Base-by-base conservation (phyloP, 2,888 invertebrate species). In the Drosophila kuntzei region DNA sequence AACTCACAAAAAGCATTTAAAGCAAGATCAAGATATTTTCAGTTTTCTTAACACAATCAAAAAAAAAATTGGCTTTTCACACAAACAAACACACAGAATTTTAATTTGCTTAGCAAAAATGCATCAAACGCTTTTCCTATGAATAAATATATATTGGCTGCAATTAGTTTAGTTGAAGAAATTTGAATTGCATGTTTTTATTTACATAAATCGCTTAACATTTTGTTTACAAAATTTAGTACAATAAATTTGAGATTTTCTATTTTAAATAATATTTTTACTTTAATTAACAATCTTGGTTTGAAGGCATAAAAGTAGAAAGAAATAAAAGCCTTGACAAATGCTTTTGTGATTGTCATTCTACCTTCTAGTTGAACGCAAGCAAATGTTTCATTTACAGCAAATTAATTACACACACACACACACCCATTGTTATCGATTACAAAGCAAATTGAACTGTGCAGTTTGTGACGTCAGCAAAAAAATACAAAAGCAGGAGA, bases 131-230 rank as follows among this genome's bases (percentile, higher is more conserved):
- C 83, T 88, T 88, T 36, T 55, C 25, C 25, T 29, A 58, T 32
- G 18, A 34, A 39, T 58, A 66, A 65, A 80, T 43, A 60, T 43
- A 60, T 67, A 83, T 83, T 88, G 83, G 83, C 89, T 83, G 83
- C 71, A 86, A 69, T 81, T 89, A 83, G 82, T 83, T 83, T 83
- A 83, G 89, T 80, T 88, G 29, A 65, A 65, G 47, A 58, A 55
- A 71, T 18, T 41, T 59, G 32, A 65, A 68, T 65, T 60, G 82
- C 82, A 82, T 82, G 82, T 57, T 69, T 62, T 62, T 5, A n/a
- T 64, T 69, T 25, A 18, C 6, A 34, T 54, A 58, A 49, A 39
- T 44, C 27, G 55, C 58, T 55, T 79, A 43, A 49, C 25, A 53
- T 44, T 59, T 43, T 27, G 34, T 68, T 59, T 12, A 39, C 55